Conservation (phyloP, 2,113 vertebrate genomes). For the Pandion haliaetus region DNA sequence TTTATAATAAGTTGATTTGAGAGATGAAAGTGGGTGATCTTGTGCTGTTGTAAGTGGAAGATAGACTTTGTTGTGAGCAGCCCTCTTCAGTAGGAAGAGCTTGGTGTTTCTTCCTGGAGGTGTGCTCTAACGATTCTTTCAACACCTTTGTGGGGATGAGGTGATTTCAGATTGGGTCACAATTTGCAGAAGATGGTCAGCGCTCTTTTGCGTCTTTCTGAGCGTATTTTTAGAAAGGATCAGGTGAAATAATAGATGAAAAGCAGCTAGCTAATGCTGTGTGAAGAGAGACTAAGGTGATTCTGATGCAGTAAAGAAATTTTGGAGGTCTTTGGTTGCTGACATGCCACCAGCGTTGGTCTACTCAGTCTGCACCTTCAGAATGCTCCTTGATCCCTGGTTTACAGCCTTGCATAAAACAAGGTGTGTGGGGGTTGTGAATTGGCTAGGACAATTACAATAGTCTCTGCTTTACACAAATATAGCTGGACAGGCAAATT, state of each 20-base stretch:
- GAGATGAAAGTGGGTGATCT: background rate
- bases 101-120: background rate
- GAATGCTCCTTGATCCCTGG: background rate
- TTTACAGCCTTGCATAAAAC: background rate
- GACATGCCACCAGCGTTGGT: background rate
- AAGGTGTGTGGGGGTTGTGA: background rate
- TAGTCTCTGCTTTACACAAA: background rate
- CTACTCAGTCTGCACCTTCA: background rate
- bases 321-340: background rate
- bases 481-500: background rate
- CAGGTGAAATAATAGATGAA: background rate
- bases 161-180: background rate
- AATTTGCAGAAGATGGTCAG: background rate
- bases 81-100: background rate
- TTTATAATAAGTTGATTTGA: background rate
- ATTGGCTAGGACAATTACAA: background rate
- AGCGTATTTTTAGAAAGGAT: background rate
- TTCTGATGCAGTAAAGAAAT: background rate
- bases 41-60: background rate
- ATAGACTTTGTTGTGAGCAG: background rate
- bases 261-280: background rate
- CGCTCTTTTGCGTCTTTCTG: background rate
- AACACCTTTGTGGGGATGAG: background rate
- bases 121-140: background rate
- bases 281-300: background rate